phyloP scores from a whole-genome alignment of 2,797 vertebrate genomes.

The Echiichthys vipera region DNA sequence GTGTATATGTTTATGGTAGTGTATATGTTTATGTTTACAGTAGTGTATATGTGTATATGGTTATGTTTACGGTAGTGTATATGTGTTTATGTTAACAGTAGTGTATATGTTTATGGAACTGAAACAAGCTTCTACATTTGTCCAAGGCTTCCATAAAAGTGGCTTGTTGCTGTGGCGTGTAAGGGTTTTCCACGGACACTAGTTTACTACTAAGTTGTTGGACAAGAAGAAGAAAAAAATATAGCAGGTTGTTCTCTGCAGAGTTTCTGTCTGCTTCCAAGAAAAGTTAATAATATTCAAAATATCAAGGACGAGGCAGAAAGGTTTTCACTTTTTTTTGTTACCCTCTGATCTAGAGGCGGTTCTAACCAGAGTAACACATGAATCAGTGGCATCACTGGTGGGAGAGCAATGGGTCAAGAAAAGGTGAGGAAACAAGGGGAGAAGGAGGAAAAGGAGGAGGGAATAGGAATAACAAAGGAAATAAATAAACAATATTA shows the following conservation, averaged over 20 bases:
- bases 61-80: no score
- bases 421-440: background rate
- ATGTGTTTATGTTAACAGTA: no score
- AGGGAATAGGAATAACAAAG: background rate
- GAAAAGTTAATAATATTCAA: background rate
- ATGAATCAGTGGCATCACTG: background rate
- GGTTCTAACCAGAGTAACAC: background rate
- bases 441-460: background rate
- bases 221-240: background rate
- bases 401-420: background rate
- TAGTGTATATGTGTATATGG: no score
- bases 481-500: background rate
- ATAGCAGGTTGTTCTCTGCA: background rate
- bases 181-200: background rate
- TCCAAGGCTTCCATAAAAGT: background rate
- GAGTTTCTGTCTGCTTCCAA: no score
- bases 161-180: background rate
- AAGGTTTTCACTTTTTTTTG: no score
- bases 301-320: background rate
- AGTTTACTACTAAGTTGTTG: background rate
- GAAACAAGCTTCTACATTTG: background rate
- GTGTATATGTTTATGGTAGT: no score
- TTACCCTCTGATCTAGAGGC: background rate
- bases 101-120: no score
- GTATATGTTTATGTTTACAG: no score